These are phyloP conservation scores for Teleopsis dalmanni DNA, from an alignment of 1,140 invertebrate species.

Conservation along the genomic window DNA sequence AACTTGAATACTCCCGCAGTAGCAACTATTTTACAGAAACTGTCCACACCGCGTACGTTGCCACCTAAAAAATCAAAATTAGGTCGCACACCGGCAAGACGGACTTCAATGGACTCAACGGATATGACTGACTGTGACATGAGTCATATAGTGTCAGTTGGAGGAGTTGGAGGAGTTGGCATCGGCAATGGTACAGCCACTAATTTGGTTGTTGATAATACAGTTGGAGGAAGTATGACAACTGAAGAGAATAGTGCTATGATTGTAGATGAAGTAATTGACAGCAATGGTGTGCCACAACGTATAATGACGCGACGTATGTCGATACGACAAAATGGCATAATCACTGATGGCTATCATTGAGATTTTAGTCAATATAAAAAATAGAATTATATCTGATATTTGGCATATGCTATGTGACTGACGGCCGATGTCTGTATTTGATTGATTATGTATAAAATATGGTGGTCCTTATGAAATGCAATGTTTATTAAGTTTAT, in stretches of 20 bases:
- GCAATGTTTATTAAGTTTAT: too few species aligned
- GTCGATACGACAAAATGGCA: slow-evolving; percentile 34
- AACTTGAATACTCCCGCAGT: slow-evolving; percentile 17
- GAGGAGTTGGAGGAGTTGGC: neutral
- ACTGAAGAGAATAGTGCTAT: slow-evolving; percentile 18
- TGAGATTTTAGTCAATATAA: slow-evolving; percentile 3
- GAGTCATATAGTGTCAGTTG: neutral
- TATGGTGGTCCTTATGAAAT: too few species aligned
- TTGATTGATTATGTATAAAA: too few species aligned
- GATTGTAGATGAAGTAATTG: slow-evolving; percentile 5
- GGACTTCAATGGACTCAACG: slow-evolving; percentile 60
- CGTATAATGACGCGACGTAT: slow-evolving; percentile 37
- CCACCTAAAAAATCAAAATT: slow-evolving; percentile 44
- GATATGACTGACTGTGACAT: slow-evolving; percentile 62
- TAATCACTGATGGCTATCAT: slow-evolving; percentile 8
- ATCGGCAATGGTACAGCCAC: neutral
- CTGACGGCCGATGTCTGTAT: too few species aligned
- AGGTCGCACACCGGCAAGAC: slow-evolving; percentile 38
- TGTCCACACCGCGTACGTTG: slow-evolving; percentile 27
- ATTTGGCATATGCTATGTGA: too few species aligned
- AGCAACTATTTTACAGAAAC: slow-evolving; percentile 16
- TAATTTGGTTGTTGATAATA: slow-evolving; percentile 25
- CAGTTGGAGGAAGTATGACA: slow-evolving; percentile 34
- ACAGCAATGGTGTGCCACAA: slow-evolving; percentile 11
- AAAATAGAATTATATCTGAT: too few species aligned